Evolutionary conservation across 2,888 invertebrate genomes (phyloP), one percentile per base, ranked within the genome.

Genomic region (Parnassius apollo): DNA sequence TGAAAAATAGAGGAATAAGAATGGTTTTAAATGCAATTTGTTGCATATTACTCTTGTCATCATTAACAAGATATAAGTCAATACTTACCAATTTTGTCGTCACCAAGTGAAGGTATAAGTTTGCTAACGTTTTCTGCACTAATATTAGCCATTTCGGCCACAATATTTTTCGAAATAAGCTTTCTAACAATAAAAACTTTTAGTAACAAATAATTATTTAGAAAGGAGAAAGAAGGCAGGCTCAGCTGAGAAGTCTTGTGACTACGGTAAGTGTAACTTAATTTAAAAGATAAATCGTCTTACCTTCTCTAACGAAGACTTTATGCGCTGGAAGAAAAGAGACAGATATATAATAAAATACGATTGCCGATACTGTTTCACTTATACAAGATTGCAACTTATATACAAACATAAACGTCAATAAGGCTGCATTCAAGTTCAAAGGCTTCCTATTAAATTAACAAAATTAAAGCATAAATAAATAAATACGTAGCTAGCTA

Each of bases 21-120:
- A 45, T 18, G 18, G 25, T 50, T 18, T 48, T 18, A 53, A 46
- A 9, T 22, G 44, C 59, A 9, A 46, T 25, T 25, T 25, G 25
- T 42, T 58, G 3, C 57, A 50, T 10, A 56, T 49, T 11, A 35
- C 13, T 52, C 52, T 59, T 63, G 55, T 54, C 50, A 50, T 18
- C 11, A 54, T 52, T 61, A 50, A 52, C n/a, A 55, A 57, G 56
- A 25, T 62, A 55, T 18, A 42, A 42, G 59, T 50, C 59, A 35
- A 61, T 70, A 88, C 92, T 94, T 93, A 96, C 97, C 97, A 82
- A 96, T 96, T 93, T 96, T 97, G 77, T 96, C 96, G 77, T 97
- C 96, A 73, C 96, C 96, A 80, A 96, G 85, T 73, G 94, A 92
- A 62, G 95, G 95, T 70, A 96, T 95, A 66, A 96, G 94, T 76